Evolutionary conservation across 53 echinoderm and acorn worm genomes (phyloP).

Genomic region (Temnopleurus reevesii): DNA sequence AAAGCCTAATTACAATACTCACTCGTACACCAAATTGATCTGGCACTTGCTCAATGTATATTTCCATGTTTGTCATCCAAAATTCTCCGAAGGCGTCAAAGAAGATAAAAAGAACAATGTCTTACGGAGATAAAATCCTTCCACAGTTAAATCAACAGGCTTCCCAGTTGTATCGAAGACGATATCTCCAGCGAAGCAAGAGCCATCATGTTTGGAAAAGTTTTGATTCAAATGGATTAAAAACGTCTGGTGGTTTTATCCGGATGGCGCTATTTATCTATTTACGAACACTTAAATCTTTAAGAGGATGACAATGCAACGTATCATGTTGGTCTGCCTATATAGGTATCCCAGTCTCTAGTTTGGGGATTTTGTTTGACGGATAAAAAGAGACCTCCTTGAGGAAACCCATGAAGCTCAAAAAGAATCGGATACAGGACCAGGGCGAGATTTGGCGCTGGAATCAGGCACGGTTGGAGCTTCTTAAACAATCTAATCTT

Average conservation of each 20-base stretch:
- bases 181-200: not conserved
- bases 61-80: constrained; percentile 58
- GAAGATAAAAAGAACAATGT: not conserved
- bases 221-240: not conserved
- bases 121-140: not conserved
- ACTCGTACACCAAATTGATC: constrained; percentile 42
- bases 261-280: too few relatives aligned
- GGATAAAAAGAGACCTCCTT: not conserved
- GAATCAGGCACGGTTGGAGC: not conserved
- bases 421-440: not conserved
- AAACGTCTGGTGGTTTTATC: not conserved
- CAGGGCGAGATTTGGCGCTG: not conserved
- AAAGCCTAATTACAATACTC: not conserved
- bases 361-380: not conserved
- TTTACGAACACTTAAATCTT: not conserved
- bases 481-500: not conserved
- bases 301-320: not conserved
- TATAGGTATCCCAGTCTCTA: not conserved
- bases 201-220: constrained; percentile 22
- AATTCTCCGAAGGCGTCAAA: not conserved
- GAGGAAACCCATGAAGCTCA: not conserved
- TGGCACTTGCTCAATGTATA: constrained; percentile 47
- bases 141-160: not conserved
- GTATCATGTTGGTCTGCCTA: not conserved
- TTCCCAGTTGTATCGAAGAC: not conserved